Evolutionary conservation across 53 echinoderm and acorn worm species (phyloP), one percentile per base, ranked within the genome.

Genomic region (Henricia sp.): DNA sequence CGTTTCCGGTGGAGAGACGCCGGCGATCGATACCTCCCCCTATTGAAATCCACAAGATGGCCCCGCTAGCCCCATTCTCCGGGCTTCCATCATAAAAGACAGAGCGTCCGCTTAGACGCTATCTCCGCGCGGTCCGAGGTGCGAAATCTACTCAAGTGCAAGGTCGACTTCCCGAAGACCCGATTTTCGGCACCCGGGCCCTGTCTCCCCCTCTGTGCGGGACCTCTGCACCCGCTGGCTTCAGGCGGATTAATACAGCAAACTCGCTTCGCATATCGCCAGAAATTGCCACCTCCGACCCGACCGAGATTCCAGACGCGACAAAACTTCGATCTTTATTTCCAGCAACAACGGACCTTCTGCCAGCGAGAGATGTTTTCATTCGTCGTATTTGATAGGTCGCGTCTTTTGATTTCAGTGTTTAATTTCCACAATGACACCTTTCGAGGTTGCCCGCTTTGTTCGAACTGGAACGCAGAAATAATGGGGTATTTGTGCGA

Each of bases 91-190:
- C 29, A 2, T 17, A 35, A 9, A 72, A 72, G 36, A 50, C 52
- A 26, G 37, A 19, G 35, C 36, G 35, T 73, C 77, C 25, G 60
- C 59, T 59, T 40, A 24, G 14, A 53, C 36, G 32, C 50, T 30
- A 14, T 80, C 80, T 62, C 46, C 25, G 46, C 80, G 48, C n/a
- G 64, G 48, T 50, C 35, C 27, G 60, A 80, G 80, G 80, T 80
- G 80, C 65, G 80, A 80, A 80, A 80, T 80, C 80, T 80, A 80
- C 80, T 80, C 64, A 68, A 62, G 62, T 10, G 17, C 11, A 38
- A 64, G 62, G 62, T 64, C 80, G 58, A 39, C 10, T 28, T 38
- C 39, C 76, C 28, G n/a, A 34, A 20, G 73, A 24, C 54, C 73
- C 24, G 37, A 24, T 35, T n/a, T 73, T 72, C 52, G 28, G 53